Evolutionary conservation across 2,888 invertebrate genomes (phyloP), one percentile per base, ranked within the genome.

Genomic region (Nemotelus nigrinus): DNA sequence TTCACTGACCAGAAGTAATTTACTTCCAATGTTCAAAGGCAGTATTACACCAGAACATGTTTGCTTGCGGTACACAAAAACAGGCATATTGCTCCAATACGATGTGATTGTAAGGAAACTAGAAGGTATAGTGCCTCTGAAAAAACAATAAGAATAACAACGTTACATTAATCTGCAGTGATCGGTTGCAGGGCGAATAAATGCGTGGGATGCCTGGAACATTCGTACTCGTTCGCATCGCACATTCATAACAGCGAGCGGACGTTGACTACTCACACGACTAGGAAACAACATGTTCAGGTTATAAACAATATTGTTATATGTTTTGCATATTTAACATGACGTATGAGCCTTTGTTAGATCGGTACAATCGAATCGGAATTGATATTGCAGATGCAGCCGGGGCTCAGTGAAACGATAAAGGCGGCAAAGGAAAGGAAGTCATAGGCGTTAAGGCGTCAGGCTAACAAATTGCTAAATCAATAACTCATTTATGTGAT

Each of bases 311-410:
- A 76, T 76, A 76, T 76, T 76, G 76, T 76, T 76, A 76, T 76
- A 76, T 76, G 76, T 76, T 76, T 76, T 76, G 76, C 76, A 76
- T 76, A 76, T 65, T 75, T 67, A 67, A 77, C 76, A 77, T 77
- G 76, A 77, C 76, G 76, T 77, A 77, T 68, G 68, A 45, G 67
- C 76, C 68, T 77, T 77, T 77, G 76, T 77, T 77, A 76, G 64
- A 76, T 74, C 60, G 39, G 48, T 48, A 72, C 70, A 70, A 70
- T 70, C 70, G 70, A 70, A 70, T 70, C 55, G 70, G 70, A 70
- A 70, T 70, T 70, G 70, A 70, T 70, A 70, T 53, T 70, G 72
- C 58, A 72, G 72, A 58, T 60, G 58, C 47, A 58, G 3, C 25
- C 58, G 53, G 45, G 39, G 75, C 25, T 25, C 57, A 45, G 48